phyloP scores from a whole-genome alignment of 2,797 vertebrate species.

The Eospalax fontanierii region DNA sequence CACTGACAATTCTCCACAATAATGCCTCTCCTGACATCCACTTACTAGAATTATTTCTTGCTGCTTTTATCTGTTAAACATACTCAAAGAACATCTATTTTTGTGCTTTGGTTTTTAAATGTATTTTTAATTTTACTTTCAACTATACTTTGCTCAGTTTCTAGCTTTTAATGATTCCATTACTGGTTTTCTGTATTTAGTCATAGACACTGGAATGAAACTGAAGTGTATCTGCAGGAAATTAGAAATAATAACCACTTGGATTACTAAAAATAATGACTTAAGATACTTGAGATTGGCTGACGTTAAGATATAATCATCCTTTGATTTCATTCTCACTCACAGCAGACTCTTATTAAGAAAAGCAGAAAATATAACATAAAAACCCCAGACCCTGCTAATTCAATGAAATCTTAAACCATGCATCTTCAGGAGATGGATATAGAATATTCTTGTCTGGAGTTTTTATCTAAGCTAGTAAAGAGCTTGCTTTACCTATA shows the following conservation, averaged over 20 bases:
- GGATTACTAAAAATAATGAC: too few relatives aligned
- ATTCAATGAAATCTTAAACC: neutral
- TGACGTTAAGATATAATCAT: neutral
- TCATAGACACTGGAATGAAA: neutral
- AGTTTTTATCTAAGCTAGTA: too few relatives aligned
- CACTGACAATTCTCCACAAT: neutral
- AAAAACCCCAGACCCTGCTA: neutral
- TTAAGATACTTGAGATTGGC: neutral
- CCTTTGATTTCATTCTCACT: neutral
- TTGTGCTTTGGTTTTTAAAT: neutral
- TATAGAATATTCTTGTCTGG: too few relatives aligned
- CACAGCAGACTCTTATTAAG: too few relatives aligned
- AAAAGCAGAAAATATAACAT: neutral
- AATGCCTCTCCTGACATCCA: neutral
- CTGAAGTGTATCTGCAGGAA: neutral
- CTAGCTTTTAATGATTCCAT: neutral
- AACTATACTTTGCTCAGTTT: neutral
- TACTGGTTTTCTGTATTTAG: neutral
- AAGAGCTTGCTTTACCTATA: too few relatives aligned
- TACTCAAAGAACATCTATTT: neutral
- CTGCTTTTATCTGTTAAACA: neutral
- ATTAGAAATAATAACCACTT: neutral
- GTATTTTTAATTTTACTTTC: neutral
- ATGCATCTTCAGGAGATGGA: neutral
- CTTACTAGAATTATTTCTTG: neutral